A percentile compares a stretch with the other conserved stretches of the same genome.
These are phyloP conservation scores for Meles meles DNA, from an alignment of 2,113 vertebrate genomes.

Conservation along the genomic window DNA sequence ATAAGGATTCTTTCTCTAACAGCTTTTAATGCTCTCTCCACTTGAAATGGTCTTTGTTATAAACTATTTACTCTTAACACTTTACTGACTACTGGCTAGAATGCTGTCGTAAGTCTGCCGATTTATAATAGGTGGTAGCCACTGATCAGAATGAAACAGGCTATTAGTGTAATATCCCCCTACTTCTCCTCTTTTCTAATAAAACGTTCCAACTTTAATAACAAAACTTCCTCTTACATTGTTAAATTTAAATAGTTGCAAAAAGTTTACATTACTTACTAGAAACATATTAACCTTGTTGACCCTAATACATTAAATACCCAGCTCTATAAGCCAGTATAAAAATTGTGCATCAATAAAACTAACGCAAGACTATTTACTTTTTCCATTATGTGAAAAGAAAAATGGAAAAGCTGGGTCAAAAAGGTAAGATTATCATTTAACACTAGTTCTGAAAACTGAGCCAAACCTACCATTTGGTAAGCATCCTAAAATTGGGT, in stretches of 20 bases:
- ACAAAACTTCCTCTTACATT: background rate
- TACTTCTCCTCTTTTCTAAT: slow-evolving; percentile 65
- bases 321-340: background rate
- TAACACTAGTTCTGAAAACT: background rate
- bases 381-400: background rate
- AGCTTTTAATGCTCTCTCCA: background rate
- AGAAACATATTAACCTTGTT: background rate
- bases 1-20: background rate
- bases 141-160: slow-evolving; percentile 64
- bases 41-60: background rate
- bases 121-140: slow-evolving; percentile 58
- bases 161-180: slow-evolving; percentile 63
- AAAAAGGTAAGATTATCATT: background rate
- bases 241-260: background rate
- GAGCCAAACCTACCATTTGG: background rate
- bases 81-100: slow-evolving; percentile 58
- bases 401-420: background rate
- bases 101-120: slow-evolving; percentile 65
- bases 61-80: background rate
- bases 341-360: background rate
- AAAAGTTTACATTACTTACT: background rate
- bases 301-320: background rate
- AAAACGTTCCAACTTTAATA: background rate
- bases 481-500: background rate
- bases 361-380: background rate